phyloP scores from a whole-genome alignment of 2,113 vertebrate species.

The Sylvilagus bachmani region DNA sequence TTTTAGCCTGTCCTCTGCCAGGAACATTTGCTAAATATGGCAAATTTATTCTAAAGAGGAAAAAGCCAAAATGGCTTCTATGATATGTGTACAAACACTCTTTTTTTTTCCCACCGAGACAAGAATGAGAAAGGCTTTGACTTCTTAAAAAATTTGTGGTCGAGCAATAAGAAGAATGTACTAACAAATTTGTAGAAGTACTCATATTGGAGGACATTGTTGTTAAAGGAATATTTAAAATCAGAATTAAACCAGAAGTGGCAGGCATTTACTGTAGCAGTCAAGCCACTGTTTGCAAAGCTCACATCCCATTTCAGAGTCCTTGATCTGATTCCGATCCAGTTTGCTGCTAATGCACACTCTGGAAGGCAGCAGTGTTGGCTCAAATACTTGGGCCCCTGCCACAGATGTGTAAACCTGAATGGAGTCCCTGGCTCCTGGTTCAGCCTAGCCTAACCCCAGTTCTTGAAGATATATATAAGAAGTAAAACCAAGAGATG shows the following conservation, averaged over 20 bases:
- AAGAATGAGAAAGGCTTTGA: background rate
- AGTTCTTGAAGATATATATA: too few species aligned
- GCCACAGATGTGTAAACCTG: too few species aligned
- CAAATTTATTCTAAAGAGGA: constrained; percentile 24
- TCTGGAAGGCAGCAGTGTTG: too few species aligned
- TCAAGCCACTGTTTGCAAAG: too few species aligned
- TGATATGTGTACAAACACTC: background rate
- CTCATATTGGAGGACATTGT: background rate
- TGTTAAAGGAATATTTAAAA: background rate
- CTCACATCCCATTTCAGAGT: too few species aligned
- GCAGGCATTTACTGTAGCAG: too few species aligned
- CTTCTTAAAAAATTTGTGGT: background rate
- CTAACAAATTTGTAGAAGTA: background rate
- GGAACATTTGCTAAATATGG: constrained; percentile 17
- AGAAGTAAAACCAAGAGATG: too few species aligned
- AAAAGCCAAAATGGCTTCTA: background rate
- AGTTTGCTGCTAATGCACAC: too few species aligned
- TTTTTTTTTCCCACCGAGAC: background rate
- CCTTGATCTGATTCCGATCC: too few species aligned
- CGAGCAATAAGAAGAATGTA: background rate
- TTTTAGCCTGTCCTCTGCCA: background rate
- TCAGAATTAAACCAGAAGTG: background rate
- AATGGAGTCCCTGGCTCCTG: too few species aligned
- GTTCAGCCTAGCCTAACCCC: too few species aligned
- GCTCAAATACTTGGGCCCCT: too few species aligned